phyloP scores from a whole-genome alignment of 2,888 invertebrate genomes.

The Diploptera punctata region DNA sequence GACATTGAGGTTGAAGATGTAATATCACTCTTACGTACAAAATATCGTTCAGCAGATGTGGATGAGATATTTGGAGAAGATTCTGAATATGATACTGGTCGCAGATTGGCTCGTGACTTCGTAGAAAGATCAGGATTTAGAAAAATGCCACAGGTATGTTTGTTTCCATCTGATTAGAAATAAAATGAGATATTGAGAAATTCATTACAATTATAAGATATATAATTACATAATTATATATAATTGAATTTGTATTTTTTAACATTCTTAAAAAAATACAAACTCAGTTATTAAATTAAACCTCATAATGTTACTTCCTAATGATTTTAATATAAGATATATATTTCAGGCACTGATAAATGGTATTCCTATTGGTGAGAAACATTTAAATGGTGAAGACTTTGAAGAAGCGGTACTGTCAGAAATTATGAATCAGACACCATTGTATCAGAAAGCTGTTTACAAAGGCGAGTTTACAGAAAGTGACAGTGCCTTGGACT shows the following conservation, averaged over 20 bases:
- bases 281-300: too few species aligned
- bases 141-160: conserved; percentile 68
- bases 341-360: conserved; percentile 87
- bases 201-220: too few species aligned
- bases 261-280: too few species aligned
- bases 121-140: conserved; percentile 76
- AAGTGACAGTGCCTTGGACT: conserved; percentile 81
- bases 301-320: too few species aligned
- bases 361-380: conserved; percentile 84
- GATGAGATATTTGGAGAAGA: conserved; percentile 86
- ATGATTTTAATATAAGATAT: too few species aligned
- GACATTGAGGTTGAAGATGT: conserved; percentile 71
- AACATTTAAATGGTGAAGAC: conserved; percentile 73
- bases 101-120: conserved; percentile 80
- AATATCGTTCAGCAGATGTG: conserved; percentile 64
- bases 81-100: conserved; percentile 90
- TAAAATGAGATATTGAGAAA: too few species aligned
- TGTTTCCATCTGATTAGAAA: too few species aligned
- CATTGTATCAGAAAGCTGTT: conserved; percentile 85
- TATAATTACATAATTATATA: too few species aligned
- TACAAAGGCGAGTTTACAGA: conserved; percentile 86
- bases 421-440: conserved; percentile 87
- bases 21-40: conserved; percentile 69
- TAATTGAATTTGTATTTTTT: too few species aligned
- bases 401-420: conserved; percentile 93